These are phyloP conservation scores for Connochaetes taurinus DNA, from an alignment of 2,113 vertebrate species.

Conservation along the genomic window DNA sequence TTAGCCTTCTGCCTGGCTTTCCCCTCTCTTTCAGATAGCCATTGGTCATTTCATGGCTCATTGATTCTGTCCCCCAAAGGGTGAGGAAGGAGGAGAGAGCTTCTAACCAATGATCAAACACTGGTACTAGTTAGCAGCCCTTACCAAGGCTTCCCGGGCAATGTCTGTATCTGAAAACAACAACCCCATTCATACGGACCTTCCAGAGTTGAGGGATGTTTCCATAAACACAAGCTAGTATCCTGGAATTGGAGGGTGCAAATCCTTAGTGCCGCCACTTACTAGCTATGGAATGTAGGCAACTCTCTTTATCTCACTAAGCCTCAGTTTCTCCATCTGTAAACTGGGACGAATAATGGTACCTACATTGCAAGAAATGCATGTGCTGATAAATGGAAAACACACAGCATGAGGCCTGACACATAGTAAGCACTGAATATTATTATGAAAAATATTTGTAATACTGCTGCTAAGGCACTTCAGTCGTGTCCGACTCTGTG, in stretches of 20 bases:
- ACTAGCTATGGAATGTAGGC: background rate
- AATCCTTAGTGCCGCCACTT: background rate
- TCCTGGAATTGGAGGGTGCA: background rate
- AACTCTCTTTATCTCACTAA: background rate
- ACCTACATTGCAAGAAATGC: background rate
- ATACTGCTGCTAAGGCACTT: no score
- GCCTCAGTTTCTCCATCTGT: background rate
- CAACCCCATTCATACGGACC: fast-evolving
- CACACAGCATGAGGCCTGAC: background rate
- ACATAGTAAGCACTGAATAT: background rate
- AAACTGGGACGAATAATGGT: background rate
- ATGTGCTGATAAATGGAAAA: background rate
- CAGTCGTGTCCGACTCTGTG: no score
- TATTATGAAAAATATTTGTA: background rate
- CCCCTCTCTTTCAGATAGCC: background rate
- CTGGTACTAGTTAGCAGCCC: background rate
- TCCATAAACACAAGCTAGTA: background rate
- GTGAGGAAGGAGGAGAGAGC: background rate
- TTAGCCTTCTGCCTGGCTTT: background rate
- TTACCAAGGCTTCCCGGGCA: background rate
- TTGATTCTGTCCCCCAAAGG: background rate
- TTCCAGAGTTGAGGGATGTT: background rate
- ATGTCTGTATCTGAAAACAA: background rate
- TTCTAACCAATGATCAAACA: background rate
- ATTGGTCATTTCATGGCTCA: background rate